Conservation (phyloP, 53 echinoderm and acorn worm species). For the Hippasteria phrygiana region DNA sequence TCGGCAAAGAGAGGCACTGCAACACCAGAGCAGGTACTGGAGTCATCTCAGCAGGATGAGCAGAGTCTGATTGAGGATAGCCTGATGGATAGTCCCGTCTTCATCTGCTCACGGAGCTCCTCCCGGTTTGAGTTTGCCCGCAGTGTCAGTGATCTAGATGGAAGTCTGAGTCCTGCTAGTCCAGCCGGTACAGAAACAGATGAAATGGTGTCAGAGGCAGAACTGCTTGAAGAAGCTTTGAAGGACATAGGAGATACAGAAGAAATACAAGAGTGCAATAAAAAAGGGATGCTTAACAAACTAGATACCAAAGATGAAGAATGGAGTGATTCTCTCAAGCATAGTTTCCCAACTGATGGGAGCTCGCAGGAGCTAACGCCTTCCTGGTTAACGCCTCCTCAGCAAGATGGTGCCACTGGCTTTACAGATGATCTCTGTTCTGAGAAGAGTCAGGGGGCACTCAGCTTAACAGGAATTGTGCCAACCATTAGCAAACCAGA, state of each 20-base stretch:
- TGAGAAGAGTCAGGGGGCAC: constrained; percentile 49
- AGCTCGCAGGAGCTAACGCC: constrained; percentile 57
- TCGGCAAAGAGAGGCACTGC: constrained; percentile 34
- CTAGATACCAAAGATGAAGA: constrained; percentile 38
- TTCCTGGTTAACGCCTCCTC: constrained; percentile 58
- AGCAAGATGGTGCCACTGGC: constrained; percentile 1
- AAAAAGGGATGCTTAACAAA: not conserved
- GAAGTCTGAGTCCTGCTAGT: constrained; percentile 75
- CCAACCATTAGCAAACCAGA: constrained; percentile 73
- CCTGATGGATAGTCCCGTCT: constrained; percentile 93
- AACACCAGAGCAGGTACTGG: constrained; percentile 53
- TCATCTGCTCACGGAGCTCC: constrained; percentile 92
- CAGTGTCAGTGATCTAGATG: constrained; percentile 76
- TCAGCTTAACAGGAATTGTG: constrained; percentile 65
- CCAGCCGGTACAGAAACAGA: constrained; percentile 90
- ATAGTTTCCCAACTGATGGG: constrained; percentile 50
- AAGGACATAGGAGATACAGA: constrained; percentile 67
- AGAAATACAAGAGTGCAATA: constrained; percentile 64
- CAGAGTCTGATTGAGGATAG: constrained; percentile 95
- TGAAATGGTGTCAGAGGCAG: constrained; percentile 96
- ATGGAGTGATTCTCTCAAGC: constrained; percentile 50
- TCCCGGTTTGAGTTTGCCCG: constrained; percentile 98
- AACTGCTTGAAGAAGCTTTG: constrained; percentile 85
- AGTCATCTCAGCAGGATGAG: constrained; percentile 76
- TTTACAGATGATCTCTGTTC: constrained; percentile 27